Base-by-base conservation (phyloP, 2,113 vertebrate species). In the Elanoides forficatus region DNA sequence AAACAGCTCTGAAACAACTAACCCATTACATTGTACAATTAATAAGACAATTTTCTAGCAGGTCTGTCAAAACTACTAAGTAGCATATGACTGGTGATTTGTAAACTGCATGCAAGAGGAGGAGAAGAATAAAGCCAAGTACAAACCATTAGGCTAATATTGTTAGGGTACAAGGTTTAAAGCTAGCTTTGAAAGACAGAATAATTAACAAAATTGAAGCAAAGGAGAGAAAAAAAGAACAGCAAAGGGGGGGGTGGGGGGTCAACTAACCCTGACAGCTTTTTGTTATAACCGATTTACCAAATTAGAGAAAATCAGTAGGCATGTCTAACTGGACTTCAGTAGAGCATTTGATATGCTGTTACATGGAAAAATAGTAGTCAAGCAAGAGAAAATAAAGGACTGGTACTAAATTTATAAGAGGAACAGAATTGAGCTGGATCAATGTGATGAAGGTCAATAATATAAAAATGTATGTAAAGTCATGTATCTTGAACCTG, bases 211-310 rank as follows among this genome's bases (percentile, higher is more conserved):
- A 63, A 23, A 74, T 6, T 10, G 0, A 83, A 82, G 11, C 11
- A 3, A 71, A 32, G 8, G 20, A 66, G 2, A 38, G 3, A 5
- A n/a, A 55, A 66, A 48, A 71, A 26, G 3, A 62, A 5, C 2
- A 50, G 52, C 18, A 8, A 48, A 0, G 2, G 1, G 1, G 2
- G 48, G 22, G 6, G 3, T 10, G 11, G 12, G 70, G 7, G 66
- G 15, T n/a, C 79, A 52, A 34, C 3, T 12, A 53, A 19, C 4
- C 5, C 10, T 16, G 4, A 40, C 11, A 53, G 7, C 0, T 58
- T 75, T 66, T 52, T 48, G 3, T 65, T 19, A 21, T 34, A 63
- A 59, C 6, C 0, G 2, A 3, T 80, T 82, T 86, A 12, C 12
- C 4, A 53, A 36, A 82, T 63, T 23, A 82, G 9, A 38, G 16